Conservation (phyloP, 2,113 vertebrate genomes). For the Tenebrosternarchus preto region DNA sequence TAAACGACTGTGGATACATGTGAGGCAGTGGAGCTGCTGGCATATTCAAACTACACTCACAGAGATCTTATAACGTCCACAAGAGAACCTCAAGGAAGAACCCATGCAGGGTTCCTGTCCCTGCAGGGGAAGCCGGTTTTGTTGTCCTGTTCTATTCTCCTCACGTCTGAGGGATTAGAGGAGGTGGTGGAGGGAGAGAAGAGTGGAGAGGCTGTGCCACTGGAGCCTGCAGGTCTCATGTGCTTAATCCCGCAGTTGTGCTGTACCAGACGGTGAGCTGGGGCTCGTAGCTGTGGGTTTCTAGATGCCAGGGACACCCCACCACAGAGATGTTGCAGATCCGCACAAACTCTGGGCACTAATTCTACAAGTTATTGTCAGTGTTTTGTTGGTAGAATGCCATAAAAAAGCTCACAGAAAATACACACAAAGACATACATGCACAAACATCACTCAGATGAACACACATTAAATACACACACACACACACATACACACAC, state of each 20-base stretch:
- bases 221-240: background rate
- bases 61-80: slow-evolving; percentile 5
- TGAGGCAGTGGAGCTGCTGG: background rate
- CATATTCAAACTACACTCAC: background rate
- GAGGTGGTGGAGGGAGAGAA: background rate
- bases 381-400: background rate
- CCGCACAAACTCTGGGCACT: background rate
- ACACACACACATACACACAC: no score
- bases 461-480: no score
- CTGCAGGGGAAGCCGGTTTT: background rate
- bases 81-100: slow-evolving; percentile 26
- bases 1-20: slow-evolving; percentile 19
- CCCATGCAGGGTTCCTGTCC: background rate
- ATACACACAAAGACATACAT: no score
- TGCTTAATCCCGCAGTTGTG: slow-evolving; percentile 35
- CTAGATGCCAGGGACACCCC: no score
- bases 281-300: background rate
- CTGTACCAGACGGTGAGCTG: slow-evolving; percentile 12
- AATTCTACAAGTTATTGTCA: background rate
- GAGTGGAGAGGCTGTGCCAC: background rate
- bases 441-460: no score
- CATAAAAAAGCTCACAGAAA: background rate
- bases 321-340: background rate
- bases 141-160: slow-evolving; percentile 27
- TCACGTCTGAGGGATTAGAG: slow-evolving; percentile 32